Conservation (phyloP, 2,888 invertebrate genomes). For the Caenorhabditis sinica region DNA sequence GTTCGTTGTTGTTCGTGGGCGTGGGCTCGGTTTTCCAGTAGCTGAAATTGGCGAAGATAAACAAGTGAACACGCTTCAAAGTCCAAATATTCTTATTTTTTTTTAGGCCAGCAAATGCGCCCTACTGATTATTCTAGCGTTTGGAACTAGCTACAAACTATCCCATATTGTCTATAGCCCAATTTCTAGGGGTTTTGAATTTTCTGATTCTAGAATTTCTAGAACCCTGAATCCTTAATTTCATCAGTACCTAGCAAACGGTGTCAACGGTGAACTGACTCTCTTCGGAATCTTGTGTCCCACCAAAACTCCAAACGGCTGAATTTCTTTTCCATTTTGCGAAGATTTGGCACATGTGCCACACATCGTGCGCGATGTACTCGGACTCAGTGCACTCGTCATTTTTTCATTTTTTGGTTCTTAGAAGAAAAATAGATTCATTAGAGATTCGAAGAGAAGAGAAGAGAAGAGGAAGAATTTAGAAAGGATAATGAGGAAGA, state of each 20-base stretch:
- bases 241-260: slow-evolving; percentile 67
- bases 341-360: slow-evolving; percentile 25
- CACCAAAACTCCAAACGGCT: slow-evolving; percentile 72
- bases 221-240: not conserved
- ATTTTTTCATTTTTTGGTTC: slow-evolving; percentile 32
- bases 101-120: not conserved
- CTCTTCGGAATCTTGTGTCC: slow-evolving; percentile 62
- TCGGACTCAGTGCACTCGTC: slow-evolving; percentile 39
- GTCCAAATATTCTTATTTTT: not conserved
- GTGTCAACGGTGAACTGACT: slow-evolving; percentile 58
- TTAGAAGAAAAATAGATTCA: slow-evolving; percentile 24
- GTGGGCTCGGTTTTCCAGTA: slow-evolving; percentile 78
- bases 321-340: slow-evolving; percentile 53
- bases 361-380: slow-evolving; percentile 22
- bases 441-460: slow-evolving; percentile 1
- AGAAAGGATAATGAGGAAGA: slow-evolving; percentile 5
- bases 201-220: not conserved
- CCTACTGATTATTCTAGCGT: too few species aligned
- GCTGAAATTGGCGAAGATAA: slow-evolving; percentile 58
- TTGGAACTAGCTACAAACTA: too few species aligned
- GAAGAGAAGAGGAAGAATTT: not conserved
- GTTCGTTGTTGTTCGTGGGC: slow-evolving; percentile 57
- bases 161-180: too few species aligned
- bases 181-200: not conserved
- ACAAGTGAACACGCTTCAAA: too few species aligned